Base-by-base conservation (phyloP, 2,113 vertebrate genomes). In the Nothocercus julius region DNA sequence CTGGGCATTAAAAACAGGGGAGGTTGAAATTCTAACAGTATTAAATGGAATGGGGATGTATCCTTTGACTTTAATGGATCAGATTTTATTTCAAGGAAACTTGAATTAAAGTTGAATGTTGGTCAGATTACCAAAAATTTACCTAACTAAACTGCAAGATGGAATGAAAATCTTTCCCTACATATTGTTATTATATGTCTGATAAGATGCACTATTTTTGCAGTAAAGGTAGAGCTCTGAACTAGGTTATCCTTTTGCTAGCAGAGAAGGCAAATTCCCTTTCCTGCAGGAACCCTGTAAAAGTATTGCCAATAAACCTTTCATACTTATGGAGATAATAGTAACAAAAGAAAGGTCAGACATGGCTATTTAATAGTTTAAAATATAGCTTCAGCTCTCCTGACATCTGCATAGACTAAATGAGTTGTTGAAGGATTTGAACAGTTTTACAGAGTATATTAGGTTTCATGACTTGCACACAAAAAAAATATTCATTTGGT, bases 401-500 rank as follows among this genome's bases (percentile, higher is more conserved):
- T 97, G 90, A 97, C 80, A 97, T 96, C 93, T 96, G 70, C 81
- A 75, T 89, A 82, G 84, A 84, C 90, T 94, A 91, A 97, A 97
- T 81, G 63, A 97, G 63, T 94, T 97, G 95, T 72, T 96, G 94
- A 96, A 95, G 72, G 80, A 96, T 97, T 97, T 96, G 95, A 96
- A 45, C 53, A 93, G 93, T 96, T 97, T 97, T 97, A 92, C 73
- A 93, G 74, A 87, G 62, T 93, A 45, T 95, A 95, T 97, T 97
- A 92, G 36, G 62, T 98, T 98, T 97, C 96, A 97, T 84, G 92
- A 97, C 87, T 97, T 96, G 78, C 85, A 95, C 80, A 83, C 56
- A 96, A 90, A 92, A 92, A 96, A 89, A 94, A 97, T 97, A 97
- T 91, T 97, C 91, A 82, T 95, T 98, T 91, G 89, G 88, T 97